Evolutionary conservation across 2,797 vertebrate genomes (phyloP).

Genomic region (Glossophaga mutica): DNA sequence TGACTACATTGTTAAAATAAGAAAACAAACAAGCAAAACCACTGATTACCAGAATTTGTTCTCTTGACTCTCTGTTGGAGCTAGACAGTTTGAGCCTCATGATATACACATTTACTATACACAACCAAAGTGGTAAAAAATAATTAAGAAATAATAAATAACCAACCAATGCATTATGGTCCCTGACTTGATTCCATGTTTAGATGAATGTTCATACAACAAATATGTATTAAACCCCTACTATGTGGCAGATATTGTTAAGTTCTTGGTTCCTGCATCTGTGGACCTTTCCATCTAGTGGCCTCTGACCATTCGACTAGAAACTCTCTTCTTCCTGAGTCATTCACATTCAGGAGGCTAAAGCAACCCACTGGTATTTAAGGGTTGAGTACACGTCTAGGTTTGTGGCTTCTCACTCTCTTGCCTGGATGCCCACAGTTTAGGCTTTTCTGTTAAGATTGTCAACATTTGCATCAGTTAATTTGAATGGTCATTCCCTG

Average conservation of each 20-base stretch:
- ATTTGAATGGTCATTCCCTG: neutral
- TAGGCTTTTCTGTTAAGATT: neutral
- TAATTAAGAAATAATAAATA: neutral
- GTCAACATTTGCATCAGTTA: neutral
- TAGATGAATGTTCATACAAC: neutral
- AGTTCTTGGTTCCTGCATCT: neutral
- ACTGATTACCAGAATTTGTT: neutral
- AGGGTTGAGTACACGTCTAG: neutral
- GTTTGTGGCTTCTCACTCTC: neutral
- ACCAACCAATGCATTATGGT: neutral
- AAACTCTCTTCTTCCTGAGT: neutral
- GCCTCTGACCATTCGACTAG: neutral
- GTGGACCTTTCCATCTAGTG: neutral
- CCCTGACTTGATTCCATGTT: neutral
- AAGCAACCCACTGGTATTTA: neutral
- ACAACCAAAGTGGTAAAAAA: neutral
- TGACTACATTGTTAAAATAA: neutral
- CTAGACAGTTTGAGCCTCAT: neutral
- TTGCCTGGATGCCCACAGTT: neutral
- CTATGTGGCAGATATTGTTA: neutral
- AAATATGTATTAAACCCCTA: neutral
- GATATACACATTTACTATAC: neutral
- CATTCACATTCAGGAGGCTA: neutral
- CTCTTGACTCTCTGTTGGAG: neutral
- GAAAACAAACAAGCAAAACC: neutral